phyloP scores from a whole-genome alignment of 2,888 invertebrate genomes.

The Chymomyza caudatula region DNA sequence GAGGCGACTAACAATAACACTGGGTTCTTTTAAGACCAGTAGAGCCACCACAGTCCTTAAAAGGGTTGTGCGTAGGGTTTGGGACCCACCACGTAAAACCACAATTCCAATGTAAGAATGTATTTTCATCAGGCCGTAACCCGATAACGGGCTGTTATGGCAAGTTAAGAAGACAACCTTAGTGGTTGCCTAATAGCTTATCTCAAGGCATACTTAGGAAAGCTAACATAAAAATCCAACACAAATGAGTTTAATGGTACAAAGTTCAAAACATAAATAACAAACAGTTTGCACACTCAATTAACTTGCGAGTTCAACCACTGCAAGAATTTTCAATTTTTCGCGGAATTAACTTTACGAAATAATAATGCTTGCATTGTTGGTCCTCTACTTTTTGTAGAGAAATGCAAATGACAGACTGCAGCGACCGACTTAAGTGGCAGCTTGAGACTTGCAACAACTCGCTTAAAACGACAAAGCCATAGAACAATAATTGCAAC shows the following conservation, averaged over 20 bases:
- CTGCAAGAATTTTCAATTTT: slow-evolving; percentile 57
- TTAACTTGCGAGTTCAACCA: background rate
- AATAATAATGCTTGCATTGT: slow-evolving; percentile 37
- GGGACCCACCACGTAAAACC: too few species aligned
- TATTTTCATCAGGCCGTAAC: too few species aligned
- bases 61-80: too few species aligned
- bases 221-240: background rate
- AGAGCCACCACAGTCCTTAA: too few species aligned
- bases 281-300: background rate
- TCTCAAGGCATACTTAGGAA: too few species aligned
- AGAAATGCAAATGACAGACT: slow-evolving; percentile 56
- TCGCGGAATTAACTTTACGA: slow-evolving; percentile 63
- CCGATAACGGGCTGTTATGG: too few species aligned
- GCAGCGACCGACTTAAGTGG: slow-evolving; percentile 33
- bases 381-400: too few species aligned
- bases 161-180: too few species aligned
- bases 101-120: too few species aligned
- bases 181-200: too few species aligned
- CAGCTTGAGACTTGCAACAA: slow-evolving; percentile 12
- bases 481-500: slow-evolving; percentile 70
- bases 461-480: slow-evolving; percentile 36
- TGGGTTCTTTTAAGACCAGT: too few species aligned
- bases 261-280: background rate
- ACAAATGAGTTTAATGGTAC: background rate
- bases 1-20: too few species aligned